phyloP scores from a whole-genome alignment of 2,888 invertebrate genomes.

The Mayetiola destructor region DNA sequence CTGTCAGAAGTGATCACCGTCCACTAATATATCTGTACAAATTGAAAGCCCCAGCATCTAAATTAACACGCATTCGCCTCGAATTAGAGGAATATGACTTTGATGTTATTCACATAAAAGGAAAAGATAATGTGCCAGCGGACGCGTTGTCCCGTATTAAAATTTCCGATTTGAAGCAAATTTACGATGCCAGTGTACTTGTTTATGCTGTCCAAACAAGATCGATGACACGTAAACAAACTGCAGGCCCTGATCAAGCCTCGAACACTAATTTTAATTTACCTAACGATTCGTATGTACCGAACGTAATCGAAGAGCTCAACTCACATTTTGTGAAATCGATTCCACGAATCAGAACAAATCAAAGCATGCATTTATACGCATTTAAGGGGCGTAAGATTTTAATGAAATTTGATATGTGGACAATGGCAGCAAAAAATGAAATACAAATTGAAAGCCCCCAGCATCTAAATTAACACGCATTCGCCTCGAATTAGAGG shows the following conservation, averaged over 20 bases:
- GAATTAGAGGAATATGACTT: slow-evolving; percentile 3
- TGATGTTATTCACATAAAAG: not conserved
- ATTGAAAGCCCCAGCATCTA: not conserved
- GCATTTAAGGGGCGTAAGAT: too few relatives aligned
- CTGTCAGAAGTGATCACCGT: not conserved
- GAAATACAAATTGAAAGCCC: too few relatives aligned
- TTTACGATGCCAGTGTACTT: not conserved
- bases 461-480: not conserved
- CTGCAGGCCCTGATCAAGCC: not conserved
- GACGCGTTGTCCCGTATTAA: not conserved
- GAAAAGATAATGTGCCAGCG: not conserved
- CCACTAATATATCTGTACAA: not conserved
- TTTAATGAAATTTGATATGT: not conserved
- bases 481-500: not conserved
- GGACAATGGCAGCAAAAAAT: too few relatives aligned
- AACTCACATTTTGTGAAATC: too few relatives aligned
- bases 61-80: not conserved
- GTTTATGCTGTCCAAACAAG: not conserved
- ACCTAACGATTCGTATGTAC: not conserved
- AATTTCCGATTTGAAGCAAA: not conserved
- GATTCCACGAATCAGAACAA: not conserved
- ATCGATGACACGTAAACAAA: not conserved
- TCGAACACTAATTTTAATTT: not conserved
- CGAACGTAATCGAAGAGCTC: not conserved
- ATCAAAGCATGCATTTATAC: too few relatives aligned